Evolutionary conservation across 2,797 vertebrate genomes (phyloP), one percentile per base, ranked within the genome.

Genomic region (Coregonus sp.): DNA sequence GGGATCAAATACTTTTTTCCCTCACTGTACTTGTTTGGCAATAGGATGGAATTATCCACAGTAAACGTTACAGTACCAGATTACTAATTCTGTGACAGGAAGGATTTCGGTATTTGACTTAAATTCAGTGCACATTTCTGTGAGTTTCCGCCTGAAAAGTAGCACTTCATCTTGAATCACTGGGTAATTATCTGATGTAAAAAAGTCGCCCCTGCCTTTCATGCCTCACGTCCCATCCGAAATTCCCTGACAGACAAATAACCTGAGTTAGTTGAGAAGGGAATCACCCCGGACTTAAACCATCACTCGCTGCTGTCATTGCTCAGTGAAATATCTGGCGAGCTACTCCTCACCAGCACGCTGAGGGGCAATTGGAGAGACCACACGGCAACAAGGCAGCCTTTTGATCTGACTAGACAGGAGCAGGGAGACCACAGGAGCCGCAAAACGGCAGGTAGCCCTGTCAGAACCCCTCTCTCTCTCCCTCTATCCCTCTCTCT

Each of bases 331-430:
- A 7, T 33, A 52, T 54, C 50, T 70, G 68, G 68, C 18, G 37
- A 40, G 81, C 20, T 25, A 1, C 75, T 67, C 56, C 81, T 77
- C 31, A 18, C 71, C 82, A 56, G 74, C 82, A 87, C 16, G 89
- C 90, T 90, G 89, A 85, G 89, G 91, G 91, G 89, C 90, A 88
- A 86, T 88, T 69, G 83, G 85, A 75, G 81, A 89, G 93, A 93
- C 92, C 92, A 92, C 92, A 92, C 90, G 86, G 90, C 88, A 92
- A 88, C 91, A 89, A 90, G 84, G 77, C 83, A 5, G 80, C 47
- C 68, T 91, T 94, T 94, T 94, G 92, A 94, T 94, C 75, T 85
- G 87, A 80, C 84, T 85, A 75, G 85, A 91, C 89, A 84, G 90
- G 80, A 91, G 89, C 85, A 80, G 88, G 68, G 52, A 83, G 88